These are phyloP conservation scores for Caenorhabditis panamensis DNA, from an alignment of 2,888 invertebrate species.

Conservation along the genomic window DNA sequence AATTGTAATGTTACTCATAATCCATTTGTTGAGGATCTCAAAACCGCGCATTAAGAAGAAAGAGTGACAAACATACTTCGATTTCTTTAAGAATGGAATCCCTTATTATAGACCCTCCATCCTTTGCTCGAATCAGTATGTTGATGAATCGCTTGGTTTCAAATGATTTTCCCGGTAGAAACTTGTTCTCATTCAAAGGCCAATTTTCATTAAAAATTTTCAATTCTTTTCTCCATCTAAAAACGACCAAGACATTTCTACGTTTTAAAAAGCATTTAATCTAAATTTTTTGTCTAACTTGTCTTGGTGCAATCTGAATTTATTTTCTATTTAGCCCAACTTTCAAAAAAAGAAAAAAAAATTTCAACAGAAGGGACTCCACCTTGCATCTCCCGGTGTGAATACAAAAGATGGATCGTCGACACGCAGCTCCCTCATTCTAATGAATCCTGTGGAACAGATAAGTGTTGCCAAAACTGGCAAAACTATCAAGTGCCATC, in stretches of 20 bases:
- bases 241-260: no score
- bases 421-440: slow-evolving; percentile 74
- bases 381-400: slow-evolving; percentile 79
- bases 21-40: slow-evolving; percentile 76
- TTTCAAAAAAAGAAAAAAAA: no score
- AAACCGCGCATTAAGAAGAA: neutral
- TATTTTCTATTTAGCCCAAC: no score
- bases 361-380: no score
- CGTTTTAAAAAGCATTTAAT: no score
- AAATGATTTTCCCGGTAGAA: slow-evolving; percentile 80
- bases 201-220: slow-evolving; percentile 77
- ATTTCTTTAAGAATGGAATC: slow-evolving; percentile 76
- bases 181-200: slow-evolving; percentile 80
- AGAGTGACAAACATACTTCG: slow-evolving; percentile 10
- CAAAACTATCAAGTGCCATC: slow-evolving; percentile 75
- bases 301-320: no score
- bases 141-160: slow-evolving; percentile 80
- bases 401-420: slow-evolving; percentile 80
- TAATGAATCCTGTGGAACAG: slow-evolving; percentile 74
- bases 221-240: slow-evolving; percentile 78
- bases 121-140: slow-evolving; percentile 75
- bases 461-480: slow-evolving; percentile 73
- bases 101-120: slow-evolving; percentile 76
- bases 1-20: slow-evolving; percentile 76
- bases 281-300: no score